phyloP scores from a whole-genome alignment of 1,140 invertebrate genomes.

The Drosophila miranda region DNA sequence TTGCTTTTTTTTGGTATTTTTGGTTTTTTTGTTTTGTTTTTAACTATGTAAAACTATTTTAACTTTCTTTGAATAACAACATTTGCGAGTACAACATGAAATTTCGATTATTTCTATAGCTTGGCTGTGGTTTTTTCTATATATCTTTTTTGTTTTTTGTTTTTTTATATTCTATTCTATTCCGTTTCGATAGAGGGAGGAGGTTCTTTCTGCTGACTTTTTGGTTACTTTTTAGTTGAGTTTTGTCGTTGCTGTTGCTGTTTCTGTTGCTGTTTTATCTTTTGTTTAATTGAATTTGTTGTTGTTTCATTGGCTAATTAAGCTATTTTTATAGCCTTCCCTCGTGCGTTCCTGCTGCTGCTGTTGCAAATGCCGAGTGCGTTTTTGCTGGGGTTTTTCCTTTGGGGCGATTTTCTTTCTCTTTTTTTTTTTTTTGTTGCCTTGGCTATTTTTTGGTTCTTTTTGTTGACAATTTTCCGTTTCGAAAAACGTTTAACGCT shows the following conservation, averaged over 20 bases:
- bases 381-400: conserved; percentile 45
- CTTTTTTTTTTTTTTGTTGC: neutral
- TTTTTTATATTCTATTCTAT: conserved; percentile 32
- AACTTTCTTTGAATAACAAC: conserved; percentile 59
- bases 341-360: conserved; percentile 20
- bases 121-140: conserved; percentile 14
- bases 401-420: conserved; percentile 13
- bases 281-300: conserved; percentile 48
- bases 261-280: conserved; percentile 43
- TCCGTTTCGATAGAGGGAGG: conserved; percentile 17
- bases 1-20: conserved; percentile 2
- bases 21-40: neutral
- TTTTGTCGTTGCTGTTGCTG: conserved; percentile 34
- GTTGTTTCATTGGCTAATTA: conserved; percentile 73
- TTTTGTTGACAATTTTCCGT: conserved; percentile 48
- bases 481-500: conserved; percentile 50
- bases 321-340: conserved; percentile 62
- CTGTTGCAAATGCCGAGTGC: conserved; percentile 41
- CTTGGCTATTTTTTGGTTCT: neutral
- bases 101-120: conserved; percentile 9
- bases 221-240: conserved; percentile 29
- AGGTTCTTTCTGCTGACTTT: conserved; percentile 18
- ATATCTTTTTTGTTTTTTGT: conserved; percentile 26
- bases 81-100: conserved; percentile 60
- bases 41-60: conserved; percentile 23